Base-by-base conservation (phyloP, 2,113 vertebrate species). In the Malaclemys terrapin region DNA sequence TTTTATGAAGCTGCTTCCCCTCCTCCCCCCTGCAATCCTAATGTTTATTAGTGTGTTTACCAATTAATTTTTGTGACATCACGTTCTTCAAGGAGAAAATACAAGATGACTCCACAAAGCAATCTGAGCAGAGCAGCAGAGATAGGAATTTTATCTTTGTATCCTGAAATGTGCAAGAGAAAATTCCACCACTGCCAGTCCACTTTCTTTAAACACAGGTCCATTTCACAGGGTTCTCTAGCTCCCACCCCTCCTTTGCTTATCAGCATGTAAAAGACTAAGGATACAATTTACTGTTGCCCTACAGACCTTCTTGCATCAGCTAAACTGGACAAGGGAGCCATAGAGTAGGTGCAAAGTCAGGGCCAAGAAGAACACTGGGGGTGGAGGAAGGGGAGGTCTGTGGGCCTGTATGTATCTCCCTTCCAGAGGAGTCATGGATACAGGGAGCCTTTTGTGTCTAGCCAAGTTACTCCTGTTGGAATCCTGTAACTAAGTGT, bases 31-130 rank as follows among this genome's bases (percentile, higher is more conserved):
- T 92, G 65, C 95, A 96, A 97, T 96, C 96, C 93, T 84, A 96
- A 95, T 95, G 57, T 96, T 98, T 98, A 92, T 98, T 98, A 96
- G 94, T 84, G 79, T 91, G 80, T 72, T 95, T 97, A 95, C 97
- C 97, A 98, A 95, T 98, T 96, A 95, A 98, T 98, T 98, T 97
- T 97, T 85, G 95, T 97, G 93, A 96, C 94, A 97, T 94, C 88
- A 96, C 94, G 96, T 97, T 97, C 93, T 98, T 97, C 90, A 96
- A 98, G 96, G 88, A 94, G 95, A 97, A 97, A 97, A 92, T 50
- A 96, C 56, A 88, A 45, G 91, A 97, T 93, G 85, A 95, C 80
- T 79, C 89, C 96, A 90, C 93, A 88, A 85, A 96, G 95, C 49
- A 59, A 78, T 62, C 88, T 7, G n/a, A 96, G 89, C 69, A 93